Evolutionary conservation across 2,888 invertebrate species (phyloP), one percentile per base, ranked within the genome.

Genomic region (Synanthedon vespiformis): DNA sequence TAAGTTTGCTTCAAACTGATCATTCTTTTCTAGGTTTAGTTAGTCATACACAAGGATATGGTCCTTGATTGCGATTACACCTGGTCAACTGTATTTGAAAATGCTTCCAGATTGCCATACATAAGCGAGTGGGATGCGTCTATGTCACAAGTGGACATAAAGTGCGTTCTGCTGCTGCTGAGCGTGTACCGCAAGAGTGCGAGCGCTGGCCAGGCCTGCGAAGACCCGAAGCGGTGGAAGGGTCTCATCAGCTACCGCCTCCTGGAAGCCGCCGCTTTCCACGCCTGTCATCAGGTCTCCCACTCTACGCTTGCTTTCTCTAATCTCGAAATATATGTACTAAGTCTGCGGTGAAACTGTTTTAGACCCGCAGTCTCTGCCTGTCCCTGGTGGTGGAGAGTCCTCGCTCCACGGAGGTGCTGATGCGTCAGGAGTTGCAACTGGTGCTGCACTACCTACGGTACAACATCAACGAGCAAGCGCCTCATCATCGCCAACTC

Each of bases 361-460:
- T 22, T 8, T 68, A 95, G 91, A 89, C 92, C 2, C 88, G 95
- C 27, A 77, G 94, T 6, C 87, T 92, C 58, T 89, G 92, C 0
- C 82, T 95, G 51, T 89, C 90, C 0, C 77, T 95, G 16, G 72
- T 96, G 40, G 91, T 93, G 51, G 94, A 95, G 64, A 92, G 90
- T 1, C 91, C 90, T 51, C 93, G 93, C 70, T 90, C 90, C 1
- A 94, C 95, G 2, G 93, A 94, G 67, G 60, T 80, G 11, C 90
- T 94, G 58, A 70, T 86, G 0, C 54, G 68, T 0, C 78, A 80
- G 48, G 95, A 96, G 67, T 83, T 95, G 40, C 70, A 88, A 2
- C 84, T 92, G 13, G 77, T 95, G 22, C 70, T 90, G 10, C 74
- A 76, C 40, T 95, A 91, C 75, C 67, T 95, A 40, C 75, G 80